Percentiles rank a stretch among this genome's conserved stretches.
phyloP scores from a whole-genome alignment of 2,888 invertebrate species.

The Brachypalpus laphriformis region DNA sequence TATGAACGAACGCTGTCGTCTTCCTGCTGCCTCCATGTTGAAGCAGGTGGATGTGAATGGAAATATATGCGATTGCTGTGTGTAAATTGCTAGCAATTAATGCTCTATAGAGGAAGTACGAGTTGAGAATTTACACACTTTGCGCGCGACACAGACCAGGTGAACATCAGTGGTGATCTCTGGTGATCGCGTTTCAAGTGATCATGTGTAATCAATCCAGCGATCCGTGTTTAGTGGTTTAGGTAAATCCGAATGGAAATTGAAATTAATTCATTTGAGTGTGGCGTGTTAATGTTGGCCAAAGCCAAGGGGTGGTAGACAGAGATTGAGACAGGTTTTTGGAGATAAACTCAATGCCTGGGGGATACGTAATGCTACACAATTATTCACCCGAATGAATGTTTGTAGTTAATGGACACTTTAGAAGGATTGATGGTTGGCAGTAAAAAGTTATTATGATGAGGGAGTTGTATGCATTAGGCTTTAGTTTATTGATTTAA shows the following conservation, averaged over 20 bases:
- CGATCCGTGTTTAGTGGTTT: slow-evolving; percentile 20
- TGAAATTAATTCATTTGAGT: slow-evolving; percentile 18
- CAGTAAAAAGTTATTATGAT: slow-evolving; percentile 13
- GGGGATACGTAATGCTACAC: slow-evolving; percentile 10
- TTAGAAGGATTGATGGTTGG: neutral
- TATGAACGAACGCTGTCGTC: slow-evolving; percentile 17
- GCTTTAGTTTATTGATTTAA: slow-evolving; percentile 15
- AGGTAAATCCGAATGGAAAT: slow-evolving; percentile 2
- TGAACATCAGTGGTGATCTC: slow-evolving; percentile 17
- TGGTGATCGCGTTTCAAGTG: slow-evolving; percentile 42
- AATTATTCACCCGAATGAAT: slow-evolving; percentile 7
- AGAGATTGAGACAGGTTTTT: neutral
- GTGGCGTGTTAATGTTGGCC: neutral
- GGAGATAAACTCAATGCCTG: neutral
- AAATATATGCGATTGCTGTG: neutral
- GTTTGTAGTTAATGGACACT: slow-evolving; percentile 15
- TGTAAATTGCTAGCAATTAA: slow-evolving; percentile 37
- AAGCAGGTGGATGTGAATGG: slow-evolving; percentile 22
- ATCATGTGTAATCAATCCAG: slow-evolving; percentile 48
- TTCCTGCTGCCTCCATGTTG: neutral
- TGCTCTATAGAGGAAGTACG: slow-evolving; percentile 21
- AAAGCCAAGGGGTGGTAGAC: neutral
- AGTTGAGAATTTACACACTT: slow-evolving; percentile 25
- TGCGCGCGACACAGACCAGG: neutral
- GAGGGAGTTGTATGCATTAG: slow-evolving; percentile 5